phyloP scores from a whole-genome alignment of 1,140 invertebrate genomes.

The Calycopis cecrops region DNA sequence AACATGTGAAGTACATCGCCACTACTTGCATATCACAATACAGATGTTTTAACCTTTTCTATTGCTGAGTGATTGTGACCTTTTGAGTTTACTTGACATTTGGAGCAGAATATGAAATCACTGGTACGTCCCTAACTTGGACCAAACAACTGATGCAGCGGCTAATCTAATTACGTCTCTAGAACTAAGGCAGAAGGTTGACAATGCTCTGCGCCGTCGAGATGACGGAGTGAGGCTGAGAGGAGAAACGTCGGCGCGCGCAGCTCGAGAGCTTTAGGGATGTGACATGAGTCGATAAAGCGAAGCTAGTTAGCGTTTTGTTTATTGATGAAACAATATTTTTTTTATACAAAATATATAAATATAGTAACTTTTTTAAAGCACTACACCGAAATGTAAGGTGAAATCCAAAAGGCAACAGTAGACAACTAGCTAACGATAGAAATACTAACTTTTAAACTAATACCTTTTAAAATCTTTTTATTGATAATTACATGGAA shows the following conservation, averaged over 20 bases:
- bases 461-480: too few species aligned
- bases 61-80: constrained; percentile 22
- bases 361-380: too few species aligned
- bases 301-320: constrained; percentile 1
- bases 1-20: neutral
- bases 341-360: too few species aligned
- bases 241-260: constrained; percentile 48
- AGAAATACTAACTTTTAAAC: too few species aligned
- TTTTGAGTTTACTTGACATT: constrained; percentile 27
- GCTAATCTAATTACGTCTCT: constrained; percentile 17
- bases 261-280: constrained; percentile 39
- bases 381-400: too few species aligned
- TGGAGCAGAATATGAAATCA: constrained; percentile 18
- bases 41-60: constrained; percentile 5
- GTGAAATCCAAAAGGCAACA: too few species aligned
- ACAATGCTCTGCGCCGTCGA: constrained; percentile 27
- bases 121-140: constrained; percentile 32
- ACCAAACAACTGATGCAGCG: constrained; percentile 28
- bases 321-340: too few species aligned
- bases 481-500: too few species aligned
- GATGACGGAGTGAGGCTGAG: constrained; percentile 46
- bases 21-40: neutral
- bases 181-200: constrained; percentile 21
- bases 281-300: constrained; percentile 8
- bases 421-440: too few species aligned